Percentiles rank a stretch among this genome's conserved stretches.
Evolutionary conservation across 2,797 vertebrate species (phyloP).

Genomic region (Potorous gilbertii): DNA sequence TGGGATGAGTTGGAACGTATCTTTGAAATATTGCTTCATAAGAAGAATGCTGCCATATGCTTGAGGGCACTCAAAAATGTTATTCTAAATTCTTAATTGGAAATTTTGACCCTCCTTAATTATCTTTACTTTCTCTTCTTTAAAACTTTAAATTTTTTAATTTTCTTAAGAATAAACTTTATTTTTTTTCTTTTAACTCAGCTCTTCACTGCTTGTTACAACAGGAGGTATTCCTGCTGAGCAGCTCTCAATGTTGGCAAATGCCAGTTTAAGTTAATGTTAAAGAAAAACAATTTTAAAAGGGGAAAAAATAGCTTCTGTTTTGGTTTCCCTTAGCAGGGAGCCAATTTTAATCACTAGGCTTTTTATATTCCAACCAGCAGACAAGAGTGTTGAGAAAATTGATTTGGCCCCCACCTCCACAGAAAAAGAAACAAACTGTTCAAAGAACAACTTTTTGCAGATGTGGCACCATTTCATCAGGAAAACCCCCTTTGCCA

Average conservation of each 20-base stretch:
- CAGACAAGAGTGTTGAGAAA: conserved; percentile 9
- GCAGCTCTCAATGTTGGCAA: not conserved
- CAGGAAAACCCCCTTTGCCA: not conserved
- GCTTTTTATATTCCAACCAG: conserved; percentile 44
- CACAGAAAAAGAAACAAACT: conserved; percentile 34
- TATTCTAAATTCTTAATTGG: not conserved
- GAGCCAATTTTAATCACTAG: conserved; percentile 57
- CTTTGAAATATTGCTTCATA: not conserved
- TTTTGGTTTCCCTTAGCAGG: conserved; percentile 50
- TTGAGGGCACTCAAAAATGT: not conserved
- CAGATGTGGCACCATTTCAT: not conserved
- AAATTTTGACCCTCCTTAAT: conserved; percentile 40
- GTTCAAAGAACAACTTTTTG: conserved; percentile 9
- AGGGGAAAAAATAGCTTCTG: conserved; percentile 12
- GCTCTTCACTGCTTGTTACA: conserved; percentile 44
- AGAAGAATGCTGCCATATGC: not conserved
- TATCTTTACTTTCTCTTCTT: not conserved
- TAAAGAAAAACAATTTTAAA: conserved; percentile 52
- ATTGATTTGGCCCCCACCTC: not conserved
- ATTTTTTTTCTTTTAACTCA: conserved; percentile 40
- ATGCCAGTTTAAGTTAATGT: conserved; percentile 35
- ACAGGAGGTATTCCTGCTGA: conserved; percentile 39
- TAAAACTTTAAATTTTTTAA: conserved; percentile 56
- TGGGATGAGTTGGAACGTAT: not conserved
- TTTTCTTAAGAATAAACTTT: not conserved